These are phyloP conservation scores for Drosophila tsacasi DNA, from an alignment of 1,140 invertebrate genomes.

Conservation along the genomic window DNA sequence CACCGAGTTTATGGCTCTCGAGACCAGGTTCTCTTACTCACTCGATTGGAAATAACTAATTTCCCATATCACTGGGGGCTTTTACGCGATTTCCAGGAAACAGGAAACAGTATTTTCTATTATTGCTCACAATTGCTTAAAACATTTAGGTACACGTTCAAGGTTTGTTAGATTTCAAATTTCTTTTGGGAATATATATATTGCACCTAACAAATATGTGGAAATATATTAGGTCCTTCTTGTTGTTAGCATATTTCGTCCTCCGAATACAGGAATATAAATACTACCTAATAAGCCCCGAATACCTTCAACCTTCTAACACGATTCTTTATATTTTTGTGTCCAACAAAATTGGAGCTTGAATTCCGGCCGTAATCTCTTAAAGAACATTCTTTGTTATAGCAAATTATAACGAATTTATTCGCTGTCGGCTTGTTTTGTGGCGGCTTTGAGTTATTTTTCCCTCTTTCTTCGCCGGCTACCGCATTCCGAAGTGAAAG, in stretches of 20 bases:
- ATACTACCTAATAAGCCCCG: not conserved
- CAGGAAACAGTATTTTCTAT: constrained; percentile 1
- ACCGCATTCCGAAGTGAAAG: constrained; percentile 80
- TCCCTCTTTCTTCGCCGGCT: constrained; percentile 53
- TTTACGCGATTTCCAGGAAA: constrained; percentile 31
- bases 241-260: not conserved
- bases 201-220: too few relatives aligned
- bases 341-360: not conserved
- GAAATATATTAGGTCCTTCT: too few relatives aligned
- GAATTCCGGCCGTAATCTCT: not conserved
- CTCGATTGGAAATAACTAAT: not conserved
- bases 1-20: constrained; percentile 38
- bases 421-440: constrained; percentile 41
- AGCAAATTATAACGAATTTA: constrained; percentile 19
- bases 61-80: constrained; percentile 19
- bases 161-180: too few relatives aligned
- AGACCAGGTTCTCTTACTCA: constrained; percentile 17
- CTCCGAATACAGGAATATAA: not conserved
- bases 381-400: constrained; percentile 15
- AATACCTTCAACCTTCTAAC: not conserved
- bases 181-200: too few relatives aligned
- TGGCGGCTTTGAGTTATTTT: constrained; percentile 51
- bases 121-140: not conserved
- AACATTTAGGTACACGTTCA: not conserved
- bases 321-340: not conserved